Base-by-base conservation (phyloP, 2,888 invertebrate species). In the Deroplatys truncata region DNA sequence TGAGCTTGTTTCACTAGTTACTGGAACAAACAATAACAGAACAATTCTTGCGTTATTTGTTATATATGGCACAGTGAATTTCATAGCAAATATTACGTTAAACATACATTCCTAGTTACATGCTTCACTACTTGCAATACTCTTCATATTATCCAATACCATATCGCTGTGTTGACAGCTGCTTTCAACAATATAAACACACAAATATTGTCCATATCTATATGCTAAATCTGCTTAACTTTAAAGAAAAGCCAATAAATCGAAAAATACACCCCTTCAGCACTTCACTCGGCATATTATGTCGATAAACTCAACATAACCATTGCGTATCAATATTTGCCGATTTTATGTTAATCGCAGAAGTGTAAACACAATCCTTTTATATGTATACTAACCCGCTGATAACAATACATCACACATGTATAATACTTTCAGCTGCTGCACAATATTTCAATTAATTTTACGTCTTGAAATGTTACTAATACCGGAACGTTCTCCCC, bases 401-500 rank as follows among this genome's bases (percentile, higher is more conserved):
- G 49, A 85, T 43, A 31, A n/a, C 35, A 28, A 82, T 0, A n/a
- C 13, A 43, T n/a, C 9, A 28, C 15, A n/a, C 31, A 20, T 49
- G 43, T 28, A n/a, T 43, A 5, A 8, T n/a, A 43, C 82, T 29
- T 28, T 7, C 28, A 83, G n/a, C 20, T 83, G 20, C 28, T 83
- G 28, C 49, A 49, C n/a, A 89, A 49, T 28, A 85, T 28, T 28
- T 86, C 28, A 49, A 29, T 31, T 28, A 82, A 82, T 28, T 43
- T 28, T 7, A 72, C 28, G 3, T 20, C 29, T 83, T 49, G 10
- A 82, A 82, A 31, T 16, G 29, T n/a, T 83, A 83, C 82, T n/a
- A 28, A 89, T 28, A 89, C 89, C 89, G 86, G 84, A 86, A 89
- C 86, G 82, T 82, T 87, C 85, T 35, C 82, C 89, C 86, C 89